Base-by-base conservation (phyloP, 1,140 invertebrate species). In the Drosophila virilis region DNA sequence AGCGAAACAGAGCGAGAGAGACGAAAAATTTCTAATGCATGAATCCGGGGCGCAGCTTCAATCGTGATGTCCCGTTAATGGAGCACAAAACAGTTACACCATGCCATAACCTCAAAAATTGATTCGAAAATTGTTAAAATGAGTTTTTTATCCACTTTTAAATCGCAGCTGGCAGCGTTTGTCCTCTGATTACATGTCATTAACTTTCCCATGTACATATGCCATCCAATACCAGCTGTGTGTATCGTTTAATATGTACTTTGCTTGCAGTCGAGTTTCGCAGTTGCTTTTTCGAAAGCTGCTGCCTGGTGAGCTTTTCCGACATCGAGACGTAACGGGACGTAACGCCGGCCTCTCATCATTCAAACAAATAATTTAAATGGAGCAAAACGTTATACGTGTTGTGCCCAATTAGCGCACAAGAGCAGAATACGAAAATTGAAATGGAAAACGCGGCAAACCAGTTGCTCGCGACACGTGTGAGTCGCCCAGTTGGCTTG, bases 251-350 rank as follows among this genome's bases (percentile, higher is more conserved):
- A n/a, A 38, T 12, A 38, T 12, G 12, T 58, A 50, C 22, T 15
- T 74, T 81, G 57, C 65, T 82, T 82, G 13, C 79, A 82, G 79
- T 43, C 51, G 50, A 74, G 40, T 22, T 40, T 40, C 10, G n/a
- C 58, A 42, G 67, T 22, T 66, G 69, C 64, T 40, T 48, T 77
- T 66, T 13, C 33, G 57, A 45, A 37, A 57, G 40, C 64, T 69
- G 57, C 43, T 35, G 48, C 10, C 33, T 57, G 79, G 79, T 82
- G 79, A 82, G 79, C 78, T 65, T 48, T 1, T 71, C 40, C 40
- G 52, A 54, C 38, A 60, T 48, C 50, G 42, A 48, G 8, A n/a
- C n/a, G n/a, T n/a, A n/a, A 6, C 12, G 9, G 35, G 37, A 33
- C 50, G 37, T 55, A 8, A 10, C 22, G 58, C 40, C 37, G 45